Base-by-base conservation (phyloP, 2,113 vertebrate species). In the Todiramphus chloris region DNA sequence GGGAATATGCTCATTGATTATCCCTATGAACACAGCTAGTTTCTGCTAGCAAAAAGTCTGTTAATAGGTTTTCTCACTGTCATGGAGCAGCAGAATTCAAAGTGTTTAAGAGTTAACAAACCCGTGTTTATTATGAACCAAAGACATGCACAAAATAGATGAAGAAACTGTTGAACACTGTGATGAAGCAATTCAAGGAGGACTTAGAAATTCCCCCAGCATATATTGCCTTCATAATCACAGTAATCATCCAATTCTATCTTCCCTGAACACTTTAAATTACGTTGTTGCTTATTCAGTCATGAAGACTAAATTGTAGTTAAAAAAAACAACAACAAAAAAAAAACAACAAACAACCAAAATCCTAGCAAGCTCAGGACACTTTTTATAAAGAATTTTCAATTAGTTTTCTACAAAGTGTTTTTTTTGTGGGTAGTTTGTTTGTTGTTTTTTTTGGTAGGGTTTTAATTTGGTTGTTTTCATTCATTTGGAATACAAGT, bases 31-130 rank as follows among this genome's bases (percentile, higher is more conserved):
- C 56, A 39, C 13, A 74, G n/a, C 19, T 90, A 17, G 1, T 37
- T 96, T 74, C 56, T 87, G n/a, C 41, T 86, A 87, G 43, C n/a
- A 56, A 78, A 28, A 64, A 72, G 28, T 19, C 56, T 95, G 56
- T 55, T 94, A 94, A 89, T 60, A 87, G 58, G n/a, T 90, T 95
- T 94, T 94, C 50, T 94, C 27, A 68, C 60, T 84, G 33, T 56
- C 55, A 51, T 24, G 1, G 7, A 81, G 53, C 30, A 94, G 27
- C 11, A 68, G 46, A 83, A 89, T 87, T 81, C 21, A 3, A 67
- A 87, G 23, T 51, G 19, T 0, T 0, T 30, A 75, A 63, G 43
- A 86, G 15, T 68, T 89, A 75, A 59, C 12, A 74, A 89, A 87
- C 51, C 31, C 44, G 9, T 55, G 15, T 28, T 11, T 41, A 46